Base-by-base conservation (phyloP, 2,113 vertebrate species). In the Percopsis transmontana region DNA sequence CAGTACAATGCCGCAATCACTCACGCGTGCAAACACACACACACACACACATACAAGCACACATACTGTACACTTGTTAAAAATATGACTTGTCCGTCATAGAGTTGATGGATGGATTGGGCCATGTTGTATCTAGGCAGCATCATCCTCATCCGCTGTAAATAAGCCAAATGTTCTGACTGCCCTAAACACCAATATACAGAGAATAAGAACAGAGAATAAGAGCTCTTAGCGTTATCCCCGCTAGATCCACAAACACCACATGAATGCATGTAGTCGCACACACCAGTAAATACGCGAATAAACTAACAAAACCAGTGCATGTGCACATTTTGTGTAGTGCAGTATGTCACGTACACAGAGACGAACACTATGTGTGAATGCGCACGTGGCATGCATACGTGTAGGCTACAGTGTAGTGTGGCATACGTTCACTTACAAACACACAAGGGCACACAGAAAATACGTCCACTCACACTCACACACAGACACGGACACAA, bases 31-130 rank as follows among this genome's bases (percentile, higher is more conserved):
- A 63, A 27, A 39, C 45, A 51, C 45, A 52, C 61, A 52, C 48
- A 52, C 59, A 39, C 24, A 52, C 21, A n/a, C n/a, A 54, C 21
- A 10, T 5, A 23, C 52, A 6, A 12, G 2, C 52, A 54, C 21
- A 54, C 2, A n/a, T 14, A 56, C 24, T 33, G 27, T 33, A 7
- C 5, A 33, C 27, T 6, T 7, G 27, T 6, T 33, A 33, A 23
- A 10, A 54, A 21, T 23, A 5, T 23, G 80, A 16, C 87, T 75
- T 85, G 88, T 91, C 86, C 83, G 89, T 92, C 92, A 92, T 82
- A 47, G 80, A 89, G 81, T 84, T 90, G 90, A 91, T 90, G 82
- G 83, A 72, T 87, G 87, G 87, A 86, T 90, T 90, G 87, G 80
- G 82, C 80, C 72, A 73, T 90, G 90, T 91, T 90, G 89, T 88